These are phyloP conservation scores for Cryptoblepharus egeriae DNA, from an alignment of 2,797 vertebrate species.

Conservation along the genomic window DNA sequence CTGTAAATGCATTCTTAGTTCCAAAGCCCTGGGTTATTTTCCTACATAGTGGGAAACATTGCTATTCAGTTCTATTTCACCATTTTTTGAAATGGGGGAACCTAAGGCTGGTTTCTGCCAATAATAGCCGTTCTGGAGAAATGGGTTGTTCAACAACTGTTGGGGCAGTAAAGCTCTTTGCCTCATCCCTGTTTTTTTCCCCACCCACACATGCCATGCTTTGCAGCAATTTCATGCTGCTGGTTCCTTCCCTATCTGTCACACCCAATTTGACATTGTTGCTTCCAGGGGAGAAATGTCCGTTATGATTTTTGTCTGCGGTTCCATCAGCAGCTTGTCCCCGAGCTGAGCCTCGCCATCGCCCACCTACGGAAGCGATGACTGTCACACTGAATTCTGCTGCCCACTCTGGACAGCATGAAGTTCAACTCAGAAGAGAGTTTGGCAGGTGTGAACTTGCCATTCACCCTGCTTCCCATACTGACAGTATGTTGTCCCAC, in stretches of 20 bases:
- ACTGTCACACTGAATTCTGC: slow-evolving; percentile 26
- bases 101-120: background rate
- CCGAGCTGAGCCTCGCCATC: slow-evolving; percentile 7
- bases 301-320: slow-evolving; percentile 33
- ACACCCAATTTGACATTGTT: slow-evolving; percentile 38
- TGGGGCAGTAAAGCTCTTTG: background rate
- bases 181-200: background rate
- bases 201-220: slow-evolving; percentile 17
- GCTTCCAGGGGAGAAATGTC: slow-evolving; percentile 31
- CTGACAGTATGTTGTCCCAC: background rate
- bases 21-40: background rate
- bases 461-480: background rate
- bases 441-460: background rate
- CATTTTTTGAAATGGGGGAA: background rate
- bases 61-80: background rate
- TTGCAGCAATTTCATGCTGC: slow-evolving; percentile 30
- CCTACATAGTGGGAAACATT: background rate
- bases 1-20: background rate
- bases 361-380: slow-evolving; percentile 13
- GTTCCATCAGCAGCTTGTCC: slow-evolving; percentile 36
- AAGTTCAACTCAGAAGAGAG: background rate
- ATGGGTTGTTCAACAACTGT: background rate
- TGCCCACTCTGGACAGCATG: slow-evolving; percentile 1
- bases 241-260: slow-evolving; percentile 32
- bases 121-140: background rate